These are phyloP conservation scores for Trichomycterus rosablanca DNA, from an alignment of 2,113 vertebrate genomes.

Conservation along the genomic window DNA sequence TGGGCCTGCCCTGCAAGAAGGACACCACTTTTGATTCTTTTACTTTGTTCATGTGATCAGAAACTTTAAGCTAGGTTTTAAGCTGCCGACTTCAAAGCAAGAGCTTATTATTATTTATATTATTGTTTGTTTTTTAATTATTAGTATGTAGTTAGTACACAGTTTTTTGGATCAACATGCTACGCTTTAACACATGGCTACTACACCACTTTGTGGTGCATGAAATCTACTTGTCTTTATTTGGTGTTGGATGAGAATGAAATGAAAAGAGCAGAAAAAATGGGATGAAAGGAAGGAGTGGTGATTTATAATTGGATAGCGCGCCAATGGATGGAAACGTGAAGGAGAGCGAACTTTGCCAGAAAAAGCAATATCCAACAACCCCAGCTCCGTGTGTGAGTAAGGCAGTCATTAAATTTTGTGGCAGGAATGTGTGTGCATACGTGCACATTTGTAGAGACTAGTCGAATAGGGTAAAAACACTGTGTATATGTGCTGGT, in stretches of 20 bases:
- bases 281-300: slow-evolving; percentile 33
- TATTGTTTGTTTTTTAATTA: no score
- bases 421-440: slow-evolving; percentile 13
- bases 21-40: no score
- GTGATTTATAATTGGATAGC: slow-evolving; percentile 71
- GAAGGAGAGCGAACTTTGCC: slow-evolving; percentile 47
- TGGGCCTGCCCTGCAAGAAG: no score
- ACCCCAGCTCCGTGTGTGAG: slow-evolving; percentile 23
- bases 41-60: no score
- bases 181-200: slow-evolving; percentile 63
- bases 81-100: no score
- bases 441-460: slow-evolving; percentile 11
- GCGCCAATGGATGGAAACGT: slow-evolving; percentile 56
- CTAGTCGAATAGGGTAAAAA: slow-evolving; percentile 5
- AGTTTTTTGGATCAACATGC: slow-evolving; percentile 52
- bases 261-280: slow-evolving; percentile 19
- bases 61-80: no score
- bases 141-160: no score
- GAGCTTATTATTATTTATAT: no score
- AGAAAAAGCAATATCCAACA: slow-evolving; percentile 60
- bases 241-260: slow-evolving; percentile 23
- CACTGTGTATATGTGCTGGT: slow-evolving; percentile 13
- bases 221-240: no score
- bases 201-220: slow-evolving; percentile 47
- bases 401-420: slow-evolving; percentile 7